Percentiles rank a stretch among this genome's conserved stretches.
Evolutionary conservation across 2,797 vertebrate genomes (phyloP).

Genomic region (Chaunax sp.): DNA sequence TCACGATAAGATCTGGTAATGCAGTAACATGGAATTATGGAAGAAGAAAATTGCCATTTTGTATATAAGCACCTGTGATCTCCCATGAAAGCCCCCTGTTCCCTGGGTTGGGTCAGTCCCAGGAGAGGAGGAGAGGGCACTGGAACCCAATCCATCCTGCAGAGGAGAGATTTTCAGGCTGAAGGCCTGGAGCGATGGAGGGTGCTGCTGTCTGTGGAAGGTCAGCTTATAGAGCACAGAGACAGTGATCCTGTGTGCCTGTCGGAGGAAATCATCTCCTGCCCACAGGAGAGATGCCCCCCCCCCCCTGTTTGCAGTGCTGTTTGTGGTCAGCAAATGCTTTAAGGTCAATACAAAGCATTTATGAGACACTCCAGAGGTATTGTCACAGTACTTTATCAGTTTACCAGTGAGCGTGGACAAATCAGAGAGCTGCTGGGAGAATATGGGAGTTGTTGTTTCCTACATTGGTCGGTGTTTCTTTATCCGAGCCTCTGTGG

Average conservation of each 20-base stretch:
- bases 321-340: conserved; percentile 72
- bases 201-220: conserved; percentile 74
- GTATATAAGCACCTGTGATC: conserved; percentile 90
- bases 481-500: conserved; percentile 49
- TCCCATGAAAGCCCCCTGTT: conserved; percentile 84
- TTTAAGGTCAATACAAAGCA: conserved; percentile 73
- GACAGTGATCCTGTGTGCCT: conserved; percentile 74
- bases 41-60: conserved; percentile 88
- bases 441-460: conserved; percentile 61
- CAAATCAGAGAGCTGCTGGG: conserved; percentile 64
- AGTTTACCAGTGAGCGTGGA: conserved; percentile 64
- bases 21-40: conserved; percentile 88
- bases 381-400: conserved; percentile 64
- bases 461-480: conserved; percentile 53
- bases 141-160: conserved; percentile 76
- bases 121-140: conserved; percentile 74
- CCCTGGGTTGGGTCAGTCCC: conserved; percentile 76
- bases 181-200: conserved; percentile 68
- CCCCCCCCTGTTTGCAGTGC: conserved; percentile 36
- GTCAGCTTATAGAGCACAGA: conserved; percentile 65
- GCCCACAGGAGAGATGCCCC: conserved; percentile 59
- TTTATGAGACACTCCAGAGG: conserved; percentile 68
- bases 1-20: conserved; percentile 87
- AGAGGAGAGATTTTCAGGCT: conserved; percentile 74
- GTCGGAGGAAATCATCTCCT: conserved; percentile 72